A percentile compares a stretch with the other conserved stretches of the same genome.
These are phyloP conservation scores for fruit fly (Drosophila melanogaster) DNA, from an alignment of 1,140 invertebrate species.

Conservation along the genomic window Release_6_plus_ISO1_MT NT_033777.3:7159501-7160000, in stretches of 20 bases:
- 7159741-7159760: slow-evolving; percentile 69
- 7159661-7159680: slow-evolving; percentile 65
- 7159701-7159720: slow-evolving; percentile 9
- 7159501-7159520: slow-evolving; percentile 59
- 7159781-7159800: slow-evolving; percentile 56
- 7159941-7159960: slow-evolving; percentile 82
- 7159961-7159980: slow-evolving; percentile 76
- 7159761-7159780: slow-evolving; percentile 29
- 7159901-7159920: slow-evolving; percentile 47
- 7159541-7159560: slow-evolving; percentile 12
- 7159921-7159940: slow-evolving; percentile 82
- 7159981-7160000: slow-evolving; percentile 49
- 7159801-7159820: slow-evolving; percentile 83
- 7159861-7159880: slow-evolving; percentile 49
- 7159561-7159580: slow-evolving; percentile 1
- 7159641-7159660: slow-evolving; percentile 63
- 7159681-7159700: not conserved
- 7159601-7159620: slow-evolving; percentile 62
- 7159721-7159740: slow-evolving; percentile 49
- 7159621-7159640: slow-evolving; percentile 71
- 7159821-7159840: slow-evolving; percentile 63
- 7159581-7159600: slow-evolving; percentile 22
- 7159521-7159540: slow-evolving; percentile 68
- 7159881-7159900: slow-evolving; percentile 32
- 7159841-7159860: slow-evolving; percentile 53